Percentiles rank a stretch among this genome's conserved stretches.
Conservation (phyloP, 2,797 vertebrate species). For the Danio jaintianensis region DNA sequence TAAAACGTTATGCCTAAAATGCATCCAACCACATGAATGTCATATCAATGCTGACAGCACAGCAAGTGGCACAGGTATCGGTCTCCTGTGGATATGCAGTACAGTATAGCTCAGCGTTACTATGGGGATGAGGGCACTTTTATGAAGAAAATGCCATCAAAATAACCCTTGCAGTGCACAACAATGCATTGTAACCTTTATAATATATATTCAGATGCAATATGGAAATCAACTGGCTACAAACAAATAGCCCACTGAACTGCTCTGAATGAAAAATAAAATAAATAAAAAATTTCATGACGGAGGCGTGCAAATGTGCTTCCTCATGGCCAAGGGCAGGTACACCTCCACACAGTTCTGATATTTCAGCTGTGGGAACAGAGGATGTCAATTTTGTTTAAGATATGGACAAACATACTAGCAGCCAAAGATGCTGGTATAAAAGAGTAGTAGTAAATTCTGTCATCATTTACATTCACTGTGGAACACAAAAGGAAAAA, state of each 20-base stretch:
- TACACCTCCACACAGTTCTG: conserved; percentile 36
- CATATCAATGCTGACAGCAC: conserved; percentile 21
- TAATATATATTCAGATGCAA: conserved; percentile 11
- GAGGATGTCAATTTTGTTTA: conserved; percentile 9
- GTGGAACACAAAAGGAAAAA: neutral
- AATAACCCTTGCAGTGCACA: neutral
- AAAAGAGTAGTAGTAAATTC: neutral
- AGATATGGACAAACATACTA: neutral
- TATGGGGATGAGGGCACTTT: conserved; percentile 12
- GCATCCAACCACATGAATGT: conserved; percentile 23
- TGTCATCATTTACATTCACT: no score
- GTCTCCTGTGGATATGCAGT: conserved; percentile 5
- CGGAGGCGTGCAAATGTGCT: conserved; percentile 10
- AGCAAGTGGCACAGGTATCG: conserved; percentile 32
- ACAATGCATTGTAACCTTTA: conserved; percentile 1
- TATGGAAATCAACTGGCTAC: neutral
- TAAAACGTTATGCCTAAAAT: conserved; percentile 33
- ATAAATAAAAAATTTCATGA: neutral
- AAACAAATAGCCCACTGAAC: conserved; percentile 9
- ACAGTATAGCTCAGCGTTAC: conserved; percentile 13
- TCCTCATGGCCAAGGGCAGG: conserved; percentile 10
- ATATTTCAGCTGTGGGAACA: conserved; percentile 29
- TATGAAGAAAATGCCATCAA: neutral
- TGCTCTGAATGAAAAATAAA: neutral
- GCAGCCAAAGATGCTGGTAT: neutral